Base-by-base conservation (phyloP, 2,797 vertebrate genomes). In the Acipenser ruthenus region DNA sequence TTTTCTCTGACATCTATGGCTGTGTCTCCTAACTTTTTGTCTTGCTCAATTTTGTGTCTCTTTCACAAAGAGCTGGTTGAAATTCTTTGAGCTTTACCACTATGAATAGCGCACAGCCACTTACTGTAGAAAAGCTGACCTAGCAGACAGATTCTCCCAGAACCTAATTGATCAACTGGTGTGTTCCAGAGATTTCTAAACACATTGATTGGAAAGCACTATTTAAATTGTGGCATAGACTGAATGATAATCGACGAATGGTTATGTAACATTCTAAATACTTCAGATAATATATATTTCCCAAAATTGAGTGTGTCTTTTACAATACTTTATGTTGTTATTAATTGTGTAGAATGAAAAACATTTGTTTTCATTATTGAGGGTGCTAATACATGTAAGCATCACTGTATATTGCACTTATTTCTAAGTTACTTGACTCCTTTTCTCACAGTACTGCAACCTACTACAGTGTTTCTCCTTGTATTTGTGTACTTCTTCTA, bases 391-490 rank as follows among this genome's bases (percentile, higher is more conserved):
- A 67, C 65, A 62, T 69, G 48, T 68, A 63, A 59, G 55, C 73
- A 71, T 59, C 62, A 65, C 72, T 73, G 68, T 63, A 71, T 78
- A 66, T 69, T 47, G 55, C 71, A 7, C 49, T 49, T 67, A 65
- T 63, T 65, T 66, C 62, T 37, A 55, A 4, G 11, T 63, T 48
- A 73, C 58, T 60, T 48, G 59, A 60, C 15, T 49, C 6, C 10
- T 50, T 49, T 49, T 55, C 60, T 18, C 67, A 12, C 60, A n/a
- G 6, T 49, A 48, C 60, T 8, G 53, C 56, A 64, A 67, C 6
- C 12, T 60, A 63, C 68, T 7, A 12, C 60, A 62, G 49, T n/a
- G 5, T 56, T 51, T 11, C 6, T 49, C 50, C 15, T 9, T 56
- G 49, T 50, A 8, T 1, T 51, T n/a, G 52, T 60, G 2, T 37